These are phyloP conservation scores for Acleris emargana DNA, from an alignment of 2,888 invertebrate genomes.

Conservation along the genomic window DNA sequence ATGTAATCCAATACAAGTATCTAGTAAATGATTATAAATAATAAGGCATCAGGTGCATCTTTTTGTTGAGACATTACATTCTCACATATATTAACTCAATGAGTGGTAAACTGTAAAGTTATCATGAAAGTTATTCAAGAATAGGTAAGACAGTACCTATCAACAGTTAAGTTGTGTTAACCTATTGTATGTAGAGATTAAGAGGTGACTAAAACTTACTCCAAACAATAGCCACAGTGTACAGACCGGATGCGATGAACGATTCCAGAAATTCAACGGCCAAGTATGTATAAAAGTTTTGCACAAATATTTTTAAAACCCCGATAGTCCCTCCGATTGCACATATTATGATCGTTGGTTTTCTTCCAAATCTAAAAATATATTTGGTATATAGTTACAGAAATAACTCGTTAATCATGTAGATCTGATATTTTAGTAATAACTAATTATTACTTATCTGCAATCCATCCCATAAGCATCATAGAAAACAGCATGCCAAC, in stretches of 20 bases:
- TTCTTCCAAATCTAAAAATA: slow-evolving; percentile 65
- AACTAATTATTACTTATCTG: slow-evolving; percentile 75
- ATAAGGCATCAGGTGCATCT: too few relatives aligned
- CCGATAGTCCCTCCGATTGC: slow-evolving; percentile 64
- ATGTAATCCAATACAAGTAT: too few relatives aligned
- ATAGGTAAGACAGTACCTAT: too few relatives aligned
- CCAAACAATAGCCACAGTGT: slow-evolving; percentile 66
- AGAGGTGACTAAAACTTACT: slow-evolving; percentile 51
- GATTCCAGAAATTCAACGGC: slow-evolving; percentile 67
- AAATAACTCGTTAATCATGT: background rate
- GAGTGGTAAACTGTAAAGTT: too few relatives aligned
- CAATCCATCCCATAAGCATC: slow-evolving; percentile 84
- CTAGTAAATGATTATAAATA: too few relatives aligned
- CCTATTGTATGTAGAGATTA: too few relatives aligned
- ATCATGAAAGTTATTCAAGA: too few relatives aligned
- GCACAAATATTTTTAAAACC: slow-evolving; percentile 60
- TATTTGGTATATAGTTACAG: background rate
- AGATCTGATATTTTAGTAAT: background rate
- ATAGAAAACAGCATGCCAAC: slow-evolving; percentile 86
- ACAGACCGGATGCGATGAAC: slow-evolving; percentile 64
- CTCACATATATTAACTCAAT: too few relatives aligned
- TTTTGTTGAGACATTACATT: too few relatives aligned
- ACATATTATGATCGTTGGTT: slow-evolving; percentile 64
- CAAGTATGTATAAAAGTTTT: slow-evolving; percentile 60
- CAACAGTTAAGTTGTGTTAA: too few relatives aligned